Conservation (phyloP, 2,797 vertebrate species). For the Sparidentex hasta region DNA sequence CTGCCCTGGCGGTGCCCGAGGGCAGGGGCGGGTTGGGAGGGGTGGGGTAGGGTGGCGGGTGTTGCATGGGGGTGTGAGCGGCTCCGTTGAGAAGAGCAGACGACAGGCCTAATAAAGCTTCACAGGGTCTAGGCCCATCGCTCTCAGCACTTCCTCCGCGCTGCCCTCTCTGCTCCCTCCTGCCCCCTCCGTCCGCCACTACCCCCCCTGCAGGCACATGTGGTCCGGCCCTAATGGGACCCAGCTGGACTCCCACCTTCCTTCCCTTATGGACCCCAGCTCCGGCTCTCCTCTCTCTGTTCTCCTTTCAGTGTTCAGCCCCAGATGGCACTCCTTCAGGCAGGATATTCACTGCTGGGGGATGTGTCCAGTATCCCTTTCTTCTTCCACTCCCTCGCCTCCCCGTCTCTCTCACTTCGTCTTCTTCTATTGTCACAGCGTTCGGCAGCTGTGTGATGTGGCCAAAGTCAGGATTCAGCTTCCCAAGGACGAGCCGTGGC, state of each 20-base stretch:
- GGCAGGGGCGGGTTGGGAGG: conserved; percentile 77
- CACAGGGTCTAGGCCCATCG: conserved; percentile 90
- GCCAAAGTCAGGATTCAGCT: conserved; percentile 48
- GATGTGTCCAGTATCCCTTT: conserved; percentile 56
- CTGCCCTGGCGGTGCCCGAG: conserved; percentile 93
- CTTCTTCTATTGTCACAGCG: conserved; percentile 23
- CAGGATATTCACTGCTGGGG: conserved; percentile 54
- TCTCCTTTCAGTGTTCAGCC: conserved; percentile 69
- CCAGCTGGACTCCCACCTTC: conserved; percentile 97
- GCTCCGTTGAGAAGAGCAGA: conserved; percentile 93
- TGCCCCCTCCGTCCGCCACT: conserved; percentile 90
- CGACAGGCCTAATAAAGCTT: conserved; percentile 97
- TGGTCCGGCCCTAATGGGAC: conserved; percentile 95
- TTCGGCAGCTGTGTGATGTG: conserved; percentile 53
- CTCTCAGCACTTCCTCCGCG: conserved; percentile 91
- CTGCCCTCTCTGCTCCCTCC: conserved; percentile 91
- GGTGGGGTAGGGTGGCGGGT: conserved; percentile 55
- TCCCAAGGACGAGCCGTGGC: conserved; percentile 15
- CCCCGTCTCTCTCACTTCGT: conserved; percentile 20
- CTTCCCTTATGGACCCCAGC: conserved; percentile 86
- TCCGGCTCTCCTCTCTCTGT: conserved; percentile 66
- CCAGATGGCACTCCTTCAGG: conserved; percentile 76
- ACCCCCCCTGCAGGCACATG: conserved; percentile 89
- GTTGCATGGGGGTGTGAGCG: conserved; percentile 87
- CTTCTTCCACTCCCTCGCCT: conserved; percentile 11